phyloP scores from a whole-genome alignment of 2,888 invertebrate genomes.

The Lissocephala sabroskyi region DNA sequence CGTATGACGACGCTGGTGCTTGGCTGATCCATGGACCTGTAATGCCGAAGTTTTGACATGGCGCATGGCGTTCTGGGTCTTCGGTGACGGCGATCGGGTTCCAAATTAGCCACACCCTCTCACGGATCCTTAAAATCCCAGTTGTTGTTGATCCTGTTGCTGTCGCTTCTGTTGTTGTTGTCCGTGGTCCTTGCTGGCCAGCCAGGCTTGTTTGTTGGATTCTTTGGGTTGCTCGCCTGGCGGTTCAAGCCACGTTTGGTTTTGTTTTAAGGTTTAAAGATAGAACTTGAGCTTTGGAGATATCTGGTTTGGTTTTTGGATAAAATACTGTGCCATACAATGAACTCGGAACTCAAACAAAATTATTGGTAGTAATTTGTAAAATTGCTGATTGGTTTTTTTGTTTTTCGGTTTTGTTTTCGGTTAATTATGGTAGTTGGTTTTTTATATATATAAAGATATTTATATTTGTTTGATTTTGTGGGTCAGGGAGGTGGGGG shows the following conservation, averaged over 20 bases:
- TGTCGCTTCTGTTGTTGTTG: not conserved
- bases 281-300: no score
- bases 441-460: not conserved
- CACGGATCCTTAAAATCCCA: no score
- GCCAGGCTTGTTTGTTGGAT: not conserved
- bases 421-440: slow-evolving; percentile 1
- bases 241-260: no score
- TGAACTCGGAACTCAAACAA: slow-evolving; percentile 3
- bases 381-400: no score
- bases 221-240: not conserved
- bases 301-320: no score
- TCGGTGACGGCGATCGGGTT: slow-evolving; percentile 41
- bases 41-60: slow-evolving; percentile 85
- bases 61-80: slow-evolving; percentile 74
- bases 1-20: slow-evolving; percentile 67
- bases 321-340: no score
- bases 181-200: no score
- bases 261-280: no score
- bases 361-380: not conserved
- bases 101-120: no score
- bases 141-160: slow-evolving; percentile 1
- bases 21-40: slow-evolving; percentile 78
- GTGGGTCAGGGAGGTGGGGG: slow-evolving; percentile 26
- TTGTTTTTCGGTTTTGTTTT: not conserved
- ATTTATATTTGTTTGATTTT: slow-evolving; percentile 1